These are phyloP conservation scores for Mechanitis messenoides DNA, from an alignment of 2,888 invertebrate species.

Conservation along the genomic window DNA sequence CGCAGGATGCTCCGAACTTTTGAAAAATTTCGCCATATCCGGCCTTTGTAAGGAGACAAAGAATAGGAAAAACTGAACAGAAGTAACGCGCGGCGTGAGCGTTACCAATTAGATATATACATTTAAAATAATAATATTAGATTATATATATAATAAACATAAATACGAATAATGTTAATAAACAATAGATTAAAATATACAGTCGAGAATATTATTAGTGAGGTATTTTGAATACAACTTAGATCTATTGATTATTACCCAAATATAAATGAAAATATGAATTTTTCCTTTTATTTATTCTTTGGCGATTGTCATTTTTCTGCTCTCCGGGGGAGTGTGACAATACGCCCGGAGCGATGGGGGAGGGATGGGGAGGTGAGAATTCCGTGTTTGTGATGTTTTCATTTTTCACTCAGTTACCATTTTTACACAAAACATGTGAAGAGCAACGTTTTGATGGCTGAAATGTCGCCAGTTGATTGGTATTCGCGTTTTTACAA, in stretches of 20 bases:
- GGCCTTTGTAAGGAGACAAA: constrained; percentile 53
- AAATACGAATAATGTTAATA: too few species aligned
- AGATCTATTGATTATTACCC: not conserved
- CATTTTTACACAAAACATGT: constrained; percentile 38
- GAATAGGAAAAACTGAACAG: constrained; percentile 29
- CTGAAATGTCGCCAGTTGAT: constrained; percentile 23
- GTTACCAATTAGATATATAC: too few species aligned
- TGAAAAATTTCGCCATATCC: constrained; percentile 71
- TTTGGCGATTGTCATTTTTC: constrained; percentile 57
- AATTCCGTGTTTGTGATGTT: constrained; percentile 57
- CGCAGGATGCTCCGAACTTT: constrained; percentile 65
- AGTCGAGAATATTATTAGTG: too few species aligned
- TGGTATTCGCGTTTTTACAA: constrained; percentile 24
- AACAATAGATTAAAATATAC: too few species aligned
- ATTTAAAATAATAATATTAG: too few species aligned
- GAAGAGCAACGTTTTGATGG: constrained; percentile 44
- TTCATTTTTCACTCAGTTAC: constrained; percentile 69
- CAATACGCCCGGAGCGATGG: constrained; percentile 51
- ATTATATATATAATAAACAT: too few species aligned
- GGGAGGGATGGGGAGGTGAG: constrained; percentile 31
- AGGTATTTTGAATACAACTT: too few species aligned
- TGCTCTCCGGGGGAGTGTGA: constrained; percentile 57
- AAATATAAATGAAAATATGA: constrained; percentile 1
- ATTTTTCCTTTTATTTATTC: constrained; percentile 30
- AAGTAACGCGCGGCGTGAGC: not conserved